Percentiles rank a stretch among this genome's conserved stretches.
phyloP scores from a whole-genome alignment of 2,113 vertebrate species.

The Oryzias woworae region DNA sequence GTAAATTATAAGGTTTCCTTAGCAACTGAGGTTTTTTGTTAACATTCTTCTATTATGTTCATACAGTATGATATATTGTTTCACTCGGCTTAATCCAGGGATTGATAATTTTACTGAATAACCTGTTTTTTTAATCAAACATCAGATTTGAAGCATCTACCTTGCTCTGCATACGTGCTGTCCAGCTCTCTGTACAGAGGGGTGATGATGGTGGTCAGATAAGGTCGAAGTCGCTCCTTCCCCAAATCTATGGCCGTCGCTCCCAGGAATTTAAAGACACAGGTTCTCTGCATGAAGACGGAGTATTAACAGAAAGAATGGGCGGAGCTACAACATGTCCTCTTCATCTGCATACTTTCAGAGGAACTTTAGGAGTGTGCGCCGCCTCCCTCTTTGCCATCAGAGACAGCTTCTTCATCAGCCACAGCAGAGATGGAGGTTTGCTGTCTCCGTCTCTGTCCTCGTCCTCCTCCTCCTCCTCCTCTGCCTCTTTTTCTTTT shows the following conservation, averaged over 20 bases:
- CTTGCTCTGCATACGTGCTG: constrained; percentile 95
- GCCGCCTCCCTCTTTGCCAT: constrained; percentile 91
- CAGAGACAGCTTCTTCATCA: constrained; percentile 87
- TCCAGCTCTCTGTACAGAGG: constrained; percentile 93
- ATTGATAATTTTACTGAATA: no score
- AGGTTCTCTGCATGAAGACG: constrained; percentile 84
- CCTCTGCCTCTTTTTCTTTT: constrained; percentile 2
- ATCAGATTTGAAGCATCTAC: constrained; percentile 58
- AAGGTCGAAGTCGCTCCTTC: constrained; percentile 83
- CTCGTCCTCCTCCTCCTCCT: constrained; percentile 29
- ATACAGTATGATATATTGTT: no score
- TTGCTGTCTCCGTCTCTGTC: constrained; percentile 59
- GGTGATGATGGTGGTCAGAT: constrained; percentile 84
- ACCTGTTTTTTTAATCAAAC: no score
- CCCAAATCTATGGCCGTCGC: constrained; percentile 90
- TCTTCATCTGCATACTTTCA: constrained; percentile 79
- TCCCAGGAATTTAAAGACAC: constrained; percentile 96
- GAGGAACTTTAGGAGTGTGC: constrained; percentile 83
- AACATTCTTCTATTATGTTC: no score
- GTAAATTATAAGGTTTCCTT: no score
- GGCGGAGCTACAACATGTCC: no score
- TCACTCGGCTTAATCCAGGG: no score
- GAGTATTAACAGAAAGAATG: fast-evolving
- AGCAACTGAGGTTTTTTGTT: no score
- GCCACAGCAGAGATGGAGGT: constrained; percentile 85